Percentiles rank a stretch among this genome's conserved stretches.
phyloP scores from a whole-genome alignment of 2,113 vertebrate genomes.

The Leucoraja erinaceus region DNA sequence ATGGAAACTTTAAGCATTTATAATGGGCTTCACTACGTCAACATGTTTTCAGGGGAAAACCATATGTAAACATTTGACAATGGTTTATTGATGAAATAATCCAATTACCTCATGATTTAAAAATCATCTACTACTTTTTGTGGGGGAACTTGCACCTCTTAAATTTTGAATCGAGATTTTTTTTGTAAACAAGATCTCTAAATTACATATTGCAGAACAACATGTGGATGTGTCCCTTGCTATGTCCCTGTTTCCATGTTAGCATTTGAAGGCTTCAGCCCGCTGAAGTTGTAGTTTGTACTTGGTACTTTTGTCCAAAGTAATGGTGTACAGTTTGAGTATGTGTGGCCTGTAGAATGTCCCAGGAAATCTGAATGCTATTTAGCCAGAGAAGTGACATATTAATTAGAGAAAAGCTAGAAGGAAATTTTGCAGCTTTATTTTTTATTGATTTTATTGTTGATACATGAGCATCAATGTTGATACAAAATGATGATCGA shows the following conservation, averaged over 20 bases:
- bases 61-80: background rate
- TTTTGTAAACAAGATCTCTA: background rate
- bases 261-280: background rate
- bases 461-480: background rate
- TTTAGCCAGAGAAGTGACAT: background rate
- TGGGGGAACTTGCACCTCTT: background rate
- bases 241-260: background rate
- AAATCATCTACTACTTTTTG: background rate
- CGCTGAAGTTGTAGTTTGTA: background rate
- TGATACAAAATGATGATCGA: too few relatives aligned
- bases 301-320: background rate
- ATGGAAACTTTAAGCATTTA: constrained; percentile 21
- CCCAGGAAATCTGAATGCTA: background rate
- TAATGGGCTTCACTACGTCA: background rate
- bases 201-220: background rate
- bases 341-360: background rate
- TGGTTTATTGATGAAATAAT: constrained; percentile 21
- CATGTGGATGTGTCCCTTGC: background rate
- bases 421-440: background rate
- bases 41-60: constrained; percentile 9
- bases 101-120: background rate
- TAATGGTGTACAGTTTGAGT: background rate
- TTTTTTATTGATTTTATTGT: background rate
- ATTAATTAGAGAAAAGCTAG: background rate
- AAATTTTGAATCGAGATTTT: background rate